Conservation (phyloP, 2,113 vertebrate genomes). For the Chlorodrepanis virens region DNA sequence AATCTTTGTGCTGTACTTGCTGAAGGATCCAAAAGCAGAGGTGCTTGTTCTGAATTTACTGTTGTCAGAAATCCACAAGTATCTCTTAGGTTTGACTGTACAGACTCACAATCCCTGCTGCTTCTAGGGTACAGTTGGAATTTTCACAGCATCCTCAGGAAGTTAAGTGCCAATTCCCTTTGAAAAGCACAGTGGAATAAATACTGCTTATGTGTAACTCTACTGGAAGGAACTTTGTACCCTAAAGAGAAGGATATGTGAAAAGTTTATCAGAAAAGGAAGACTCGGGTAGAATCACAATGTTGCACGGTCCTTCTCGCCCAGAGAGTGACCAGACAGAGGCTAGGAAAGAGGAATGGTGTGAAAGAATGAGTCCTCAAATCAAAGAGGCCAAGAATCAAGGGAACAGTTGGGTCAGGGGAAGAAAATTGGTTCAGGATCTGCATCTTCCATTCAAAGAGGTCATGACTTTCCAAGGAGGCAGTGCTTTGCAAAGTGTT, state of each 20-base stretch:
- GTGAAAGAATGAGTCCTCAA: neutral
- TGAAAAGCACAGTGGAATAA: neutral
- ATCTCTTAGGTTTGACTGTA: neutral
- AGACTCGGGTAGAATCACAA: neutral
- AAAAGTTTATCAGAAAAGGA: neutral
- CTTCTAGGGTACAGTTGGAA: neutral
- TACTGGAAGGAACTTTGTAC: neutral
- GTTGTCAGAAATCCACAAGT: neutral
- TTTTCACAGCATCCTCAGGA: neutral
- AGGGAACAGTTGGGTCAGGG: neutral
- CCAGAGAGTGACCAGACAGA: neutral
- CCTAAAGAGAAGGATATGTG: neutral
- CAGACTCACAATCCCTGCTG: neutral
- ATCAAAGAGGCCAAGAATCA: neutral
- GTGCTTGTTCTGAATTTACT: neutral
- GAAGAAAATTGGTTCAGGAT: neutral
- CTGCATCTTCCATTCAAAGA: neutral
- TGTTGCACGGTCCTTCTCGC: neutral
- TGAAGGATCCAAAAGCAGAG: neutral
- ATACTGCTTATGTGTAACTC: neutral
- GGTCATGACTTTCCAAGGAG: neutral
- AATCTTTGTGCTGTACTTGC: neutral
- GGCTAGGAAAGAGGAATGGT: neutral
- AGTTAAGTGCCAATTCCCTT: neutral
- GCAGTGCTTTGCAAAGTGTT: neutral